Conservation (phyloP, 1,140 invertebrate species). For the Melipona quadrifasciata region DNA sequence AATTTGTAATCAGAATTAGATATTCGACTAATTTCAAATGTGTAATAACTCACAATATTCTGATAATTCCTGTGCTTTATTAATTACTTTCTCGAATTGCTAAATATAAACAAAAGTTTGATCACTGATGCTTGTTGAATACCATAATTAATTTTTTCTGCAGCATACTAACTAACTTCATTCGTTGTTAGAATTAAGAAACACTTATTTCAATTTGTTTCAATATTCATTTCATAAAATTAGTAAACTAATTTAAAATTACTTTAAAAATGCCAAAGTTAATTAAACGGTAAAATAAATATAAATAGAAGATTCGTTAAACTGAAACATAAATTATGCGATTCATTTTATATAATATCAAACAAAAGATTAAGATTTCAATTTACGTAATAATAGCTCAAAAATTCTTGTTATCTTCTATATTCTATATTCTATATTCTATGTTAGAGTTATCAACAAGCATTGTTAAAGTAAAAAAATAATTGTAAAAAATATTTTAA, state of each 20-base stretch:
- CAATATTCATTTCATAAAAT: not conserved
- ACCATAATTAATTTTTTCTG: not conserved
- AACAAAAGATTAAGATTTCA: not conserved
- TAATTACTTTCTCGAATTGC: too few relatives aligned
- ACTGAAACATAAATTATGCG: not conserved
- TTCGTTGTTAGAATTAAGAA: not conserved
- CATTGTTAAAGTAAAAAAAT: not conserved
- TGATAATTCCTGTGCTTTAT: too few relatives aligned
- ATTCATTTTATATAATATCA: not conserved
- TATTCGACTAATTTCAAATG: not conserved
- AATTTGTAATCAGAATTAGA: not conserved
- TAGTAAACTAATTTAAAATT: not conserved
- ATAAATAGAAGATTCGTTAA: not conserved
- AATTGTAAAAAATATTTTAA: not conserved
- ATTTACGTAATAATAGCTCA: not conserved
- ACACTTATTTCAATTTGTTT: not conserved
- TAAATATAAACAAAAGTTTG: too few relatives aligned
- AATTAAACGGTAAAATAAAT: not conserved
- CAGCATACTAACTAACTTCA: not conserved
- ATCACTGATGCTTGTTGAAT: too few relatives aligned
- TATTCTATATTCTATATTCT: too few relatives aligned
- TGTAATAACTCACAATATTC: not conserved
- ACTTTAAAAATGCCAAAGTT: not conserved
- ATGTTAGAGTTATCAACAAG: not conserved
- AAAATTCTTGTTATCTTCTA: too few relatives aligned